These are phyloP conservation scores for Brachionus sp. DNA, from an alignment of 1,140 invertebrate genomes.

Conservation along the genomic window DNA sequence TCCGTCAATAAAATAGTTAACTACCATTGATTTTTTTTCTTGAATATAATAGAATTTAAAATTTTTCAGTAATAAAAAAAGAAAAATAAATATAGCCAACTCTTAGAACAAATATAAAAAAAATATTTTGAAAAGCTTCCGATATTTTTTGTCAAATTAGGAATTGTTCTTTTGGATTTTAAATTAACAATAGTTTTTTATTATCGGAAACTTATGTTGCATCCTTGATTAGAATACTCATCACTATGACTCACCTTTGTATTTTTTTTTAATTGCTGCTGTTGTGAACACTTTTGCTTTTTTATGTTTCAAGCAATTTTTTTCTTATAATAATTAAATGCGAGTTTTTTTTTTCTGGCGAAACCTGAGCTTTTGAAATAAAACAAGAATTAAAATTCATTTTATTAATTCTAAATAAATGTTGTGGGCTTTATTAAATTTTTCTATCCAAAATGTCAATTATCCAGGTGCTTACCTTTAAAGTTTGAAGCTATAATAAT, in stretches of 20 bases:
- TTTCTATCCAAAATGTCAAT: background rate
- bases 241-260: background rate
- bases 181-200: background rate
- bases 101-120: background rate
- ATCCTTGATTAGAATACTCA: background rate
- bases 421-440: too few species aligned
- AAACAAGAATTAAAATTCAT: too few species aligned
- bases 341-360: too few species aligned
- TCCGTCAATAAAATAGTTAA: too few species aligned
- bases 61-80: too few species aligned
- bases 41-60: too few species aligned
- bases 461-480: background rate
- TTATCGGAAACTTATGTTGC: background rate
- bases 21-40: too few species aligned
- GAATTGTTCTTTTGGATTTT: background rate
- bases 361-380: too few species aligned
- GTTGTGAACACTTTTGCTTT: background rate
- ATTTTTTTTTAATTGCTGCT: background rate
- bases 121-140: background rate
- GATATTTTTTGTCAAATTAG: background rate
- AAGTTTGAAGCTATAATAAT: background rate
- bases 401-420: too few species aligned
- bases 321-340: too few species aligned
- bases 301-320: too few species aligned
- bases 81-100: too few species aligned